Evolutionary conservation across 2,888 invertebrate species (phyloP).

Genomic region (Aleiodes alternator): DNA sequence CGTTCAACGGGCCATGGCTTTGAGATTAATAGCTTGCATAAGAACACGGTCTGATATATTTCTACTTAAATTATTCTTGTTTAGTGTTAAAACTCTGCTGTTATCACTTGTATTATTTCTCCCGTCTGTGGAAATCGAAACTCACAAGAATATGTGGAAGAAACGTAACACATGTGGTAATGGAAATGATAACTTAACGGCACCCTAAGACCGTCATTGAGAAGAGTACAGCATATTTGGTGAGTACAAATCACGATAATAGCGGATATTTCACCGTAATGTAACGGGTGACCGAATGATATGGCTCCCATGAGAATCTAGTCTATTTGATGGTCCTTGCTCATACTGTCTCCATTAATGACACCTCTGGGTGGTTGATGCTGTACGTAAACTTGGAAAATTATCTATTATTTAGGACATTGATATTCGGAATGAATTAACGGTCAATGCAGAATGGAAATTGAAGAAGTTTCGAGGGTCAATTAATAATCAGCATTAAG

Average conservation of each 20-base stretch:
- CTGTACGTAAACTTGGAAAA: neutral
- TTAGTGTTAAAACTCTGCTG: no score
- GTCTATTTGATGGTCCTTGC: conserved; percentile 57
- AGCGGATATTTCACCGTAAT: conserved; percentile 72
- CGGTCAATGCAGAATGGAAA: neutral
- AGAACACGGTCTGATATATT: no score
- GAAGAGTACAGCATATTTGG: conserved; percentile 50
- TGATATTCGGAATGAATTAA: conserved; percentile 17
- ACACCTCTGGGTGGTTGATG: conserved; percentile 7
- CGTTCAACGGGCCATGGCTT: no score
- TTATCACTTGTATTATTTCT: no score
- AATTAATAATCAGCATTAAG: conserved; percentile 20
- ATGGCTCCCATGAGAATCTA: conserved; percentile 65
- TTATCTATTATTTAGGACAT: neutral
- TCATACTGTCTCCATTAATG: conserved; percentile 21
- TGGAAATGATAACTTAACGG: conserved; percentile 60
- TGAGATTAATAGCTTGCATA: no score
- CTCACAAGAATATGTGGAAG: neutral
- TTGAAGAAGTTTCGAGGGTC: neutral
- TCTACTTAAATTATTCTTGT: no score
- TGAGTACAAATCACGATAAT: conserved; percentile 73
- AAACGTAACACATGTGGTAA: conserved; percentile 21
- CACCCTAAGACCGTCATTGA: conserved; percentile 43
- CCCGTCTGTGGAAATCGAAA: neutral
- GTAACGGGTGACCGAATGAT: conserved; percentile 69